Conservation (phyloP, 2,888 invertebrate species). For the Ormyrus rosae region DNA sequence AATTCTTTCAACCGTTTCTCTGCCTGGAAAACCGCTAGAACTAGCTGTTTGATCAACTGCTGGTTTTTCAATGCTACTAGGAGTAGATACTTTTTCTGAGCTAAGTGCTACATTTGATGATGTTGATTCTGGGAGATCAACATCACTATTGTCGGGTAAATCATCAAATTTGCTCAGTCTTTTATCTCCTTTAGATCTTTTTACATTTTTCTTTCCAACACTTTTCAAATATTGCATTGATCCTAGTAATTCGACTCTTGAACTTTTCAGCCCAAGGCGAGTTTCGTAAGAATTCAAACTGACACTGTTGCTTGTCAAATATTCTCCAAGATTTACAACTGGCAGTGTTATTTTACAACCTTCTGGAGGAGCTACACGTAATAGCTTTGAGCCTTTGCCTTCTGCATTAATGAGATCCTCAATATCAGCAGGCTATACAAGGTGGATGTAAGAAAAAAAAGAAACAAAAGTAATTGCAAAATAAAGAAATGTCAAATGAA, state of each 20-base stretch:
- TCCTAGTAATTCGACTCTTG: constrained; percentile 76
- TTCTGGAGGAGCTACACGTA: constrained; percentile 78
- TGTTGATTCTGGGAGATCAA: constrained; percentile 74
- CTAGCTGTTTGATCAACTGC: constrained; percentile 61
- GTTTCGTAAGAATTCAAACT: constrained; percentile 87
- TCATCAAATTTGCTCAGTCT: constrained; percentile 66
- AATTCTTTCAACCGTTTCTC: constrained; percentile 74
- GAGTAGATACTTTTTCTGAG: constrained; percentile 76
- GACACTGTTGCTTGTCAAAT: constrained; percentile 86
- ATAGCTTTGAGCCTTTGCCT: constrained; percentile 63
- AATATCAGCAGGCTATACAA: constrained; percentile 55
- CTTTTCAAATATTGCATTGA: constrained; percentile 72
- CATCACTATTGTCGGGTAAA: constrained; percentile 78
- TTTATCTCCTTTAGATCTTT: constrained; percentile 73
- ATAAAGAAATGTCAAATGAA: constrained; percentile 53
- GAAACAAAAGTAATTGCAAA: background rate
- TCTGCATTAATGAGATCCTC: constrained; percentile 63
- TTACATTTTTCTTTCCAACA: constrained; percentile 73
- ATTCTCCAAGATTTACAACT: constrained; percentile 85
- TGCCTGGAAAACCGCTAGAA: constrained; percentile 72
- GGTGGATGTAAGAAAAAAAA: constrained; percentile 30
- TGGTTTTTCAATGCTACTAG: constrained; percentile 61
- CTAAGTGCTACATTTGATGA: constrained; percentile 75
- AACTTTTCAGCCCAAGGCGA: constrained; percentile 80
- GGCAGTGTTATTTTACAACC: constrained; percentile 84